Percentiles rank a stretch among this genome's conserved stretches.
Evolutionary conservation across 1,140 invertebrate species (phyloP).

Genomic region (Lysiphlebus fabarum): DNA sequence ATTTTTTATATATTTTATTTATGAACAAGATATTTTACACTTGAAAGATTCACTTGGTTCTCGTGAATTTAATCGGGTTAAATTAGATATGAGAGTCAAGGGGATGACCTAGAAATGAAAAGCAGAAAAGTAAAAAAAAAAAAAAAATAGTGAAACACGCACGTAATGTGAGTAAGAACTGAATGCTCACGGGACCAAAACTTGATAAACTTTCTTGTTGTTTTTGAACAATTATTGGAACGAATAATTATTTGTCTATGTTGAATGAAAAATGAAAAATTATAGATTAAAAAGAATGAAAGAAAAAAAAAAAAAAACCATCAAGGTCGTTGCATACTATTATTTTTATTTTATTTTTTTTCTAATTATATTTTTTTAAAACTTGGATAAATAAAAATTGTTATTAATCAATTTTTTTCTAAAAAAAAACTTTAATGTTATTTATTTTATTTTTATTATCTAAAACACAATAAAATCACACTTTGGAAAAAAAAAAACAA

Average conservation of each 20-base stretch:
- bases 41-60: too few species aligned
- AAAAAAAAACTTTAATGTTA: too few species aligned
- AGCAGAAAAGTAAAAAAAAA: constrained; percentile 47
- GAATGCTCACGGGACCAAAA: constrained; percentile 53
- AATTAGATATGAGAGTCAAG: constrained; percentile 35
- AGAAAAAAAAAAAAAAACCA: too few species aligned
- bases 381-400: constrained; percentile 9
- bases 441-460: neutral
- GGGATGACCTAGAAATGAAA: constrained; percentile 48
- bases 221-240: constrained; percentile 16
- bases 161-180: constrained; percentile 42
- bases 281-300: neutral
- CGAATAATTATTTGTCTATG: too few species aligned
- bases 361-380: neutral
- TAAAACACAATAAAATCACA: neutral
- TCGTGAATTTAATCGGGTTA: constrained; percentile 21
- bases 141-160: constrained; percentile 35
- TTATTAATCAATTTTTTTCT: too few species aligned
- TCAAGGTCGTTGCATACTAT: too few species aligned
- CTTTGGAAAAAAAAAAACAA: too few species aligned
- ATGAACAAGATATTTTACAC: too few species aligned
- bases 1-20: too few species aligned
- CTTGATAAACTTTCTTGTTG: constrained; percentile 48
- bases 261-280: constrained; percentile 1
- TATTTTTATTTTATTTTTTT: neutral